phyloP scores from a whole-genome alignment of 2,113 vertebrate species.

The Dendrocopos noguchii region DNA sequence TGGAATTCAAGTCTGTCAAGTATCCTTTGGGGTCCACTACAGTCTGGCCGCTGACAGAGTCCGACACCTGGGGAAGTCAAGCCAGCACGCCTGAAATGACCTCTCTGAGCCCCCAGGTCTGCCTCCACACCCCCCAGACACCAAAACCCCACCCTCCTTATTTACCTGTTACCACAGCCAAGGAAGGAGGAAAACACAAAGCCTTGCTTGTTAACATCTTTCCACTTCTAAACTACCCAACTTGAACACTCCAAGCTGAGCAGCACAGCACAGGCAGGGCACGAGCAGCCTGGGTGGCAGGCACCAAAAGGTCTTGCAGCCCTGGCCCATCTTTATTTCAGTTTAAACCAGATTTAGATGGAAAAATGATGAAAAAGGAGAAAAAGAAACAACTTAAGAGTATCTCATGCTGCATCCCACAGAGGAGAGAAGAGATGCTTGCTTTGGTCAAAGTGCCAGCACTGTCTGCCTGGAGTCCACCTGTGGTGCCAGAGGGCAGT shows the following conservation, averaged over 20 bases:
- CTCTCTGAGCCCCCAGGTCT: not conserved
- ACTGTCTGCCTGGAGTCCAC: not conserved
- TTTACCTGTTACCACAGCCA: not conserved
- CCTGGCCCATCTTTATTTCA: not conserved
- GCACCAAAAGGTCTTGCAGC: not conserved
- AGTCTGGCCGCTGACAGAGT: slow-evolving; percentile 97
- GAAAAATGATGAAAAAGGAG: not conserved
- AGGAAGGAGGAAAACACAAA: not conserved
- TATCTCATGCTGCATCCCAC: not conserved
- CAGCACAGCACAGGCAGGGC: not conserved
- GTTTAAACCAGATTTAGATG: not conserved
- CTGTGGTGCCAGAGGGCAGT: not conserved
- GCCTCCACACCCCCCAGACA: not conserved
- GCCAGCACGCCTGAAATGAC: not conserved
- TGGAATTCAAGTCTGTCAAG: slow-evolving; percentile 96
- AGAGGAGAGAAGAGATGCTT: not conserved
- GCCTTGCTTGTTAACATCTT: not conserved
- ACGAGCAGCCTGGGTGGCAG: not conserved
- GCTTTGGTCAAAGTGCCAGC: not conserved
- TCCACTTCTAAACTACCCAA: not conserved
- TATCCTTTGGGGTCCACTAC: slow-evolving; percentile 98
- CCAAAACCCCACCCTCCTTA: too few relatives aligned
- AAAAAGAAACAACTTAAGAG: not conserved
- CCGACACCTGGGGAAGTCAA: slow-evolving; percentile 85
- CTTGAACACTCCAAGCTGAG: not conserved